These are phyloP conservation scores for Brachirus orientalis DNA, from an alignment of 2,113 vertebrate genomes.

Conservation along the genomic window DNA sequence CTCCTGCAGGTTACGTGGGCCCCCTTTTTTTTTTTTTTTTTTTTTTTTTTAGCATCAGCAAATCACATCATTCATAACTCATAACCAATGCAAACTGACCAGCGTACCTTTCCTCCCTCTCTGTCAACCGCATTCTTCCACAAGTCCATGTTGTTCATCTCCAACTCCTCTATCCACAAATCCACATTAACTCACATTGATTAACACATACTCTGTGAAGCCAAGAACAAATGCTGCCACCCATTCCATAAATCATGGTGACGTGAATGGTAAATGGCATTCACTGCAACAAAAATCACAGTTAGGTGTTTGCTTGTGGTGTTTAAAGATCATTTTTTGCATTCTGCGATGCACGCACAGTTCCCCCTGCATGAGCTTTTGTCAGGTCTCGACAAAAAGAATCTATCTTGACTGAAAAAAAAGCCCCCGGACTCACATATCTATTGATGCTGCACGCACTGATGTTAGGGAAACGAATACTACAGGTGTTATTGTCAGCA, in stretches of 20 bases:
- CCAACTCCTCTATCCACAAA: conserved; percentile 28
- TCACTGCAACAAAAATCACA: conserved; percentile 24
- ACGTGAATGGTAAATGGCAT: conserved; percentile 35
- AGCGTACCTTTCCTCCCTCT: background rate
- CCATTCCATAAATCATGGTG: conserved; percentile 46
- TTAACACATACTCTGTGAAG: conserved; percentile 21
- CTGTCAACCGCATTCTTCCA: conserved; percentile 4
- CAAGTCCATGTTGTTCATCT: conserved; percentile 19
- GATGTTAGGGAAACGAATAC: conserved; percentile 26
- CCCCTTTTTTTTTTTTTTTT: conserved; percentile 42
- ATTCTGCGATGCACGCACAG: conserved; percentile 22
- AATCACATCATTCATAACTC: conserved; percentile 53
- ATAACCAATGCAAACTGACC: conserved; percentile 28
- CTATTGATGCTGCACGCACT: conserved; percentile 20
- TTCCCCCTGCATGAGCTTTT: conserved; percentile 18
- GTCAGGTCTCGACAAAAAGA: conserved; percentile 35
- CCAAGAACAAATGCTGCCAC: conserved; percentile 40
- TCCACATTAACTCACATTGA: conserved; percentile 39
- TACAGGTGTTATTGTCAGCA: conserved; percentile 45
- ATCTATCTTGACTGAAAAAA: conserved; percentile 34
- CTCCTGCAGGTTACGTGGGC: conserved; percentile 38
- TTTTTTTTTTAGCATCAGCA: conserved; percentile 45
- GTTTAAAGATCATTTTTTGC: conserved; percentile 23
- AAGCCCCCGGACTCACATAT: conserved; percentile 10
- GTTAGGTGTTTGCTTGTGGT: conserved; percentile 29